Percentiles rank a stretch among this genome's conserved stretches.
phyloP scores from a whole-genome alignment of 2,113 vertebrate species.

The Monopterus albus region DNA sequence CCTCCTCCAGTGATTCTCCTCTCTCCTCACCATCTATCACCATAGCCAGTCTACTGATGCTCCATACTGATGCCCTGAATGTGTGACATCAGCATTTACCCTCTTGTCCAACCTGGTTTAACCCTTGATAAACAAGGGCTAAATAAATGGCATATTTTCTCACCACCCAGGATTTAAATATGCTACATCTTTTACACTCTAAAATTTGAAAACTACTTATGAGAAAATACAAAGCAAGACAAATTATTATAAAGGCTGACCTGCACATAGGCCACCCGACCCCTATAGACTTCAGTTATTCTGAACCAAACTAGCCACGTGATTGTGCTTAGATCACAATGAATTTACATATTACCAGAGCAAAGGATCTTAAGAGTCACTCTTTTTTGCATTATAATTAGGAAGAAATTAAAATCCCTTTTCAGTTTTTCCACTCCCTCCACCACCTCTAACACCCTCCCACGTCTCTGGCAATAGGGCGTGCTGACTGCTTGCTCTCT shows the following conservation, averaged over 20 bases:
- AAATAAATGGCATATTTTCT: constrained; percentile 14
- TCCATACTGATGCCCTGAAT: not conserved
- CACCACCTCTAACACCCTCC: constrained; percentile 54
- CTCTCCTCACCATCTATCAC: constrained; percentile 73
- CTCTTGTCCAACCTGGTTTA: constrained; percentile 39
- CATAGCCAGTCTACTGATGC: constrained; percentile 23
- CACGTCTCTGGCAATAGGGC: constrained; percentile 48
- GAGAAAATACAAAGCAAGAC: not conserved
- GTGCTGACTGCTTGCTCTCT: constrained; percentile 44
- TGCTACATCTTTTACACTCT: not conserved
- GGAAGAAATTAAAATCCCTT: constrained; percentile 26
- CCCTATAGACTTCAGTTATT: constrained; percentile 1
- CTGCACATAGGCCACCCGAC: constrained; percentile 9
- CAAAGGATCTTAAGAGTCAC: constrained; percentile 25
- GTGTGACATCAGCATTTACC: constrained; percentile 36
- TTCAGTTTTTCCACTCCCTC: constrained; percentile 39
- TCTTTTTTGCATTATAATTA: constrained; percentile 51
- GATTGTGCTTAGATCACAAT: constrained; percentile 9
- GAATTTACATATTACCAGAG: constrained; percentile 26
- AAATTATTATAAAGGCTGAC: not conserved
- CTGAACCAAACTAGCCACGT: constrained; percentile 8
- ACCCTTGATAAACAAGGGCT: constrained; percentile 16
- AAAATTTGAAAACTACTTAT: not conserved
- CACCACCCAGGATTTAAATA: not conserved
- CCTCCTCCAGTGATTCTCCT: constrained; percentile 66